A percentile compares a stretch with the other conserved stretches of the same genome.
Evolutionary conservation across 2,113 vertebrate species (phyloP).

Genomic region (Vimba vimba): DNA sequence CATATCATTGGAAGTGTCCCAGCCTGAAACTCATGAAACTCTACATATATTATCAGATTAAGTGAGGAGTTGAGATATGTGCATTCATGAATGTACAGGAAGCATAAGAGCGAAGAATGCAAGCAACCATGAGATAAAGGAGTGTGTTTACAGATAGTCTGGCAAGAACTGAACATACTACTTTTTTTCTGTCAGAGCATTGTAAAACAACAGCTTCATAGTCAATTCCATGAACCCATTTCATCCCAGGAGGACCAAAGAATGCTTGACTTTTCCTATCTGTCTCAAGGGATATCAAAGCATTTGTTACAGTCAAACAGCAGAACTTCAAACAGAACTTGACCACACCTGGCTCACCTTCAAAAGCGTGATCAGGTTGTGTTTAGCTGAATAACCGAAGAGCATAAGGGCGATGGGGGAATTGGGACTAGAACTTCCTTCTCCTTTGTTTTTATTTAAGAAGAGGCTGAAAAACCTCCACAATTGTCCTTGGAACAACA

Average conservation of each 20-base stretch:
- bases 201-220: no score
- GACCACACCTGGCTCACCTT: constrained; percentile 18
- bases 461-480: constrained; percentile 9
- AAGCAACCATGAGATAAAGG: background rate
- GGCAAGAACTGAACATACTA: background rate
- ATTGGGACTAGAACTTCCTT: constrained; percentile 10
- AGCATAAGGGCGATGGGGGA: background rate
- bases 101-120: background rate
- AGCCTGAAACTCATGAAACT: background rate
- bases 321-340: background rate
- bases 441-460: constrained; percentile 46
- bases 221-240: background rate
- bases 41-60: constrained; percentile 10
- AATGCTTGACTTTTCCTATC: background rate
- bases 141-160: background rate
- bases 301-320: background rate
- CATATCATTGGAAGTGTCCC: background rate
- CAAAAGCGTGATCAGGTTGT: background rate
- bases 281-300: background rate
- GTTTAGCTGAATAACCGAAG: constrained; percentile 12
- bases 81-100: constrained; percentile 1
- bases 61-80: background rate
- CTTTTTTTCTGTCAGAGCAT: background rate
- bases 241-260: background rate
- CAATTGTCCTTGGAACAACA: constrained; percentile 26